Evolutionary conservation across 2,113 vertebrate genomes (phyloP), one percentile per base, ranked within the genome.

Genomic region (Salvelinus namaycush): DNA sequence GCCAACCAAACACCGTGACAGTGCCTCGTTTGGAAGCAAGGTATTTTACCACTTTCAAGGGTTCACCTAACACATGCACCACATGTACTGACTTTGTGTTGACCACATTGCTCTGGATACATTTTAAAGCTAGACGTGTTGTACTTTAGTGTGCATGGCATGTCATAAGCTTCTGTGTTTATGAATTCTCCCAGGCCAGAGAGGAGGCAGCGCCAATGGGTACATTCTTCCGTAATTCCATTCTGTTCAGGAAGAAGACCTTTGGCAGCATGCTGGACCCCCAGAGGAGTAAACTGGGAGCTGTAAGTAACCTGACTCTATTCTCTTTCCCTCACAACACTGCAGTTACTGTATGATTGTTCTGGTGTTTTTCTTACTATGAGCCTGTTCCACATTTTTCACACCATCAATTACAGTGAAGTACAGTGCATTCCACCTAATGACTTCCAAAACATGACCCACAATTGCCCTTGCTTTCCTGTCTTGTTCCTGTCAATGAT

Each of bases 201-300:
- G 81, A 87, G 3, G 86, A 92, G 57, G 96, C 94, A 24, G 88
- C 79, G 48, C 72, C 91, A 26, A 87, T 95, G 84, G 96, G 96
- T 80, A 67, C 92, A 20, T 95, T 96, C 80, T 91, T 98, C 76
- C 94, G 91, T 85, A 97, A 96, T 85, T 96, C 97, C 2, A 20
- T 97, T 49, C 87, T 96, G 73, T 95, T 95, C 88, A 95, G 93
- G 83, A 98, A 95, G 84, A 94, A 93, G 31, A 83, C 85, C 22
- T 91, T 76, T 0, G 92, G 91, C 3, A 89, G 91, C 89, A 92
- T 93, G 87, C 73, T 94, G 81, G 89, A 92, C 73, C 86, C 92
- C 5, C 90, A 76, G 75, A 90, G 13, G 75, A 94, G 85, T 80
- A 84, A 51, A 70, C 88, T 80, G 16, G 93, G 96, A 80, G 74